Percentiles rank a stretch among this genome's conserved stretches.
phyloP scores from a whole-genome alignment of 2,113 vertebrate species.

The Zeus faber region DNA sequence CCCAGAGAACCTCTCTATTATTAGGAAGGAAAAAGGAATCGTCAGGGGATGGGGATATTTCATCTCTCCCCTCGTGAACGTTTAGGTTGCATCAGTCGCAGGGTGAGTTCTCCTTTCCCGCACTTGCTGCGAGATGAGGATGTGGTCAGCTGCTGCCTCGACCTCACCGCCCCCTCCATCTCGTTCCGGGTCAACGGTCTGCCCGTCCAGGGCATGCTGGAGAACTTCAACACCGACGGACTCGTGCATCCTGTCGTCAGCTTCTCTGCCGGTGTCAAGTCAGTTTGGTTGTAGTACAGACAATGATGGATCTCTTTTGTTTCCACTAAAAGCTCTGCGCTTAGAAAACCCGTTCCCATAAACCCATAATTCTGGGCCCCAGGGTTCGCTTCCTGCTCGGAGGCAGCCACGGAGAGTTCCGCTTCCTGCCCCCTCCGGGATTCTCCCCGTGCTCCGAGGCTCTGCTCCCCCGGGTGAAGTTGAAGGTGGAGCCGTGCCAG shows the following conservation, averaged over 20 bases:
- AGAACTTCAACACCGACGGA: slow-evolving; percentile 87
- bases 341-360: neutral
- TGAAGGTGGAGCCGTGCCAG: slow-evolving; percentile 85
- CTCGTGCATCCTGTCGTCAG: slow-evolving; percentile 91
- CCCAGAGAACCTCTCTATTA: too few species aligned
- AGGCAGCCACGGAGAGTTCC: slow-evolving; percentile 90
- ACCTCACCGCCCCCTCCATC: slow-evolving; percentile 86
- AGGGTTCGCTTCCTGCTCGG: slow-evolving; percentile 91
- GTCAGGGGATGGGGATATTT: too few species aligned
- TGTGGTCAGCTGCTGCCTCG: slow-evolving; percentile 93
- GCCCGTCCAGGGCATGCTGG: slow-evolving; percentile 96
- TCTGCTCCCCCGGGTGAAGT: slow-evolving; percentile 82
- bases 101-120: slow-evolving; percentile 87
- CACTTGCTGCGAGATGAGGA: slow-evolving; percentile 86
- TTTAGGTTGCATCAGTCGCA: slow-evolving; percentile 84
- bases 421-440: slow-evolving; percentile 89
- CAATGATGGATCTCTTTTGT: neutral
- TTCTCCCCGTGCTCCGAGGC: slow-evolving; percentile 90
- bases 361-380: slow-evolving; percentile 11
- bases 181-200: slow-evolving; percentile 94
- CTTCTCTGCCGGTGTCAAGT: slow-evolving; percentile 94
- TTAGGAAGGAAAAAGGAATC: too few species aligned
- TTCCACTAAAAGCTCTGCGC: too few species aligned
- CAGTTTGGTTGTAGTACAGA: slow-evolving; percentile 40
- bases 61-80: slow-evolving; percentile 10